Percentiles rank a stretch among this genome's conserved stretches.
These are phyloP conservation scores for Odontocerum albicorne DNA, from an alignment of 2,888 invertebrate genomes.

Conservation along the genomic window DNA sequence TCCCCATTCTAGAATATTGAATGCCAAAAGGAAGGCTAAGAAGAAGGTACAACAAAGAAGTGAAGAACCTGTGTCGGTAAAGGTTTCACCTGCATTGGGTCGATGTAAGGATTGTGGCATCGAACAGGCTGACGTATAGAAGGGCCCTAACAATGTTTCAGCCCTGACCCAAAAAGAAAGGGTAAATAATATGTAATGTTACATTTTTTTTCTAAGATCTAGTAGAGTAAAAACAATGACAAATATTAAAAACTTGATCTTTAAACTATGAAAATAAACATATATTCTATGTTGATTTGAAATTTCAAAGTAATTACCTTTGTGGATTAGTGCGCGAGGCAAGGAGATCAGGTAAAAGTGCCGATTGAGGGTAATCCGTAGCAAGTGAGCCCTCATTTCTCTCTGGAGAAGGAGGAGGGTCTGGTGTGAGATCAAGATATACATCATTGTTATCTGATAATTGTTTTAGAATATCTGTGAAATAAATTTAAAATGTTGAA, in stretches of 20 bases:
- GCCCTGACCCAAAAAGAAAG: too few relatives aligned
- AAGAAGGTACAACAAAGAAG: too few relatives aligned
- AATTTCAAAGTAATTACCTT: conserved; percentile 39
- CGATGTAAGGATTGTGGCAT: too few relatives aligned
- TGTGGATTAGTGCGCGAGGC: conserved; percentile 42
- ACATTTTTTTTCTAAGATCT: too few relatives aligned
- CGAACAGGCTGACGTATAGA: too few relatives aligned
- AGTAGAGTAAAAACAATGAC: too few relatives aligned
- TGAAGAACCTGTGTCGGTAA: too few relatives aligned
- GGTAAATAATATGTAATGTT: too few relatives aligned
- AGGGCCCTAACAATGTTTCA: too few relatives aligned
- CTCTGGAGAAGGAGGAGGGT: conserved; percentile 54
- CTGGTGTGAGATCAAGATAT: conserved; percentile 38
- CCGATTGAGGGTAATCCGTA: conserved; percentile 31
- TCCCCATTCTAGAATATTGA: too few relatives aligned
- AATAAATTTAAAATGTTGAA: conserved; percentile 20
- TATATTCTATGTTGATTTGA: conserved; percentile 45
- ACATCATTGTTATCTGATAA: conserved; percentile 41
- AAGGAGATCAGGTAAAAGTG: conserved; percentile 51
- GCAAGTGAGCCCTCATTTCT: conserved; percentile 13
- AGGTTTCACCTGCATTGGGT: too few relatives aligned
- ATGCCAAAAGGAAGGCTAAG: too few relatives aligned
- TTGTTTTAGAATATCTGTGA: conserved; percentile 51
- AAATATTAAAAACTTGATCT: neutral
- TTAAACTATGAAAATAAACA: conserved; percentile 4